Percentiles rank a stretch among this genome's conserved stretches.
phyloP scores from a whole-genome alignment of 2,888 invertebrate genomes.

The Zaprionus lineosus region DNA sequence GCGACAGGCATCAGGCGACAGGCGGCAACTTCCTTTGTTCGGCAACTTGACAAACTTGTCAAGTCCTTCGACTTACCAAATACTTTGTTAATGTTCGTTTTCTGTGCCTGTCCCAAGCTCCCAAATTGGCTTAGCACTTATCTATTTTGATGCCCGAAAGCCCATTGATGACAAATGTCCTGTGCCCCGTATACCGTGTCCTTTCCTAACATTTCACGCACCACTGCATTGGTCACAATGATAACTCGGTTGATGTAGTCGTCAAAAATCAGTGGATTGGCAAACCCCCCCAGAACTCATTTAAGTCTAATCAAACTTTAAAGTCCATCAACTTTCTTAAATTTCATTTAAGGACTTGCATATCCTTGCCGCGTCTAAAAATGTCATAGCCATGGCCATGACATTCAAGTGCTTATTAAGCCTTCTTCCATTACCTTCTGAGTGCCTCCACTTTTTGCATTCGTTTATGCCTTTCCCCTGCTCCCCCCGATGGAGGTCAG shows the following conservation, averaged over 20 bases:
- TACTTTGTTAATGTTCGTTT: slow-evolving; percentile 12
- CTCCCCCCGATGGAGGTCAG: no score
- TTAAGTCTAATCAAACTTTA: no score
- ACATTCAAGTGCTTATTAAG: slow-evolving; percentile 18
- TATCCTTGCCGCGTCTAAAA: slow-evolving; percentile 23
- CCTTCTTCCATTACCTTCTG: slow-evolving; percentile 6
- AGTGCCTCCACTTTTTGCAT: slow-evolving; percentile 3
- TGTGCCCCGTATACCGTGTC: background rate
- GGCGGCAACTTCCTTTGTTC: slow-evolving; percentile 53
- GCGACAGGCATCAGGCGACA: slow-evolving; percentile 29
- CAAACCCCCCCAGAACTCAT: no score
- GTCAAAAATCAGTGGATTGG: no score
- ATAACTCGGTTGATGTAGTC: background rate
- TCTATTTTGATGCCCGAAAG: slow-evolving; percentile 5
- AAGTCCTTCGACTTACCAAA: slow-evolving; percentile 37
- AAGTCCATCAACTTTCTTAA: no score
- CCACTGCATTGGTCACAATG: slow-evolving; percentile 1
- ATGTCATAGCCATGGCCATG: slow-evolving; percentile 39
- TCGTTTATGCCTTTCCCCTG: slow-evolving; percentile 22
- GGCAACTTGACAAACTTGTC: slow-evolving; percentile 52
- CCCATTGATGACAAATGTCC: slow-evolving; percentile 29
- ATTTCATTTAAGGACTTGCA: no score
- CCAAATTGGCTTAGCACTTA: slow-evolving; percentile 29
- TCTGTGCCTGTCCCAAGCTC: slow-evolving; percentile 3
- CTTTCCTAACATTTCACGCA: slow-evolving; percentile 8